Percentiles rank a stretch among this genome's conserved stretches.
phyloP scores from a whole-genome alignment of 2,797 vertebrate genomes.

The Myripristis jacobus region DNA sequence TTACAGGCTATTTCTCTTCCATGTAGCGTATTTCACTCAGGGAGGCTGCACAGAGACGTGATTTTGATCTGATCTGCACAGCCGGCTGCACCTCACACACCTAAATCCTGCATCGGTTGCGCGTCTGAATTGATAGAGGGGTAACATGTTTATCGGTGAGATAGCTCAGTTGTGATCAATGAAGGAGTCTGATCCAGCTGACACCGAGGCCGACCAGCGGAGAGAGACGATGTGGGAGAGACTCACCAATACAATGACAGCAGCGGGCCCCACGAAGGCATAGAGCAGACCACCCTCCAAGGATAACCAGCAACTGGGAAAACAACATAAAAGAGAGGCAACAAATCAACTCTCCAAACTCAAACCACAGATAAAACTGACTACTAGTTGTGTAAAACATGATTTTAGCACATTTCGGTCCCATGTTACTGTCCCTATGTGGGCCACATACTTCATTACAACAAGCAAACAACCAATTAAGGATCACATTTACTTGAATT shows the following conservation, averaged over 20 bases:
- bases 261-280: conserved; percentile 96
- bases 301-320: conserved; percentile 94
- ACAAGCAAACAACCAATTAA: conserved; percentile 50
- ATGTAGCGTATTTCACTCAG: no score
- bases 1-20: no score
- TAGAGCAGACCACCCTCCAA: conserved; percentile 96
- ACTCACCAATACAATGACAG: conserved; percentile 97
- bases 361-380: conserved; percentile 20
- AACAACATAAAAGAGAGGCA: conserved; percentile 13
- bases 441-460: conserved; percentile 30
- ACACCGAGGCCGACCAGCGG: conserved; percentile 11
- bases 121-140: no score
- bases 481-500: conserved; percentile 33
- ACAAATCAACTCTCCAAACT: not conserved
- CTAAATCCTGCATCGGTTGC: no score
- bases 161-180: not conserved
- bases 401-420: conserved; percentile 13
- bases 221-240: not conserved
- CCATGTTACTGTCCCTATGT: conserved; percentile 25
- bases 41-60: no score
- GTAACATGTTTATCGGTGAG: conserved; percentile 14
- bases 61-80: no score
- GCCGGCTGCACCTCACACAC: no score
- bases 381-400: conserved; percentile 9
- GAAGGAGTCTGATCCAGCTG: conserved; percentile 1